A percentile compares a stretch with the other conserved stretches of the same genome.
These are phyloP conservation scores for Alentia gelatinosa DNA, from an alignment of 2,888 invertebrate species.

Conservation along the genomic window DNA sequence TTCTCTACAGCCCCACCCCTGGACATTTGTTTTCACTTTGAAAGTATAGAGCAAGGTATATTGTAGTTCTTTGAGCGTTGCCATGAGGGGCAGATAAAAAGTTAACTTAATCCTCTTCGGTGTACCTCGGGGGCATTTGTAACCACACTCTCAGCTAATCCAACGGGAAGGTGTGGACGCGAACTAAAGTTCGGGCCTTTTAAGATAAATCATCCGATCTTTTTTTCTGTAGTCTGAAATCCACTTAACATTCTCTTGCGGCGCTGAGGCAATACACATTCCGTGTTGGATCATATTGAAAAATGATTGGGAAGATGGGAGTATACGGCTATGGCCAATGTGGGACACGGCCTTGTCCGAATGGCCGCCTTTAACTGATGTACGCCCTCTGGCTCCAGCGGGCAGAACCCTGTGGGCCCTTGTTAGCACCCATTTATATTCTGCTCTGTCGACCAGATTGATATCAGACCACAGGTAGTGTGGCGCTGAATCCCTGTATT, in stretches of 20 bases:
- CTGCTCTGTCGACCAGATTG: neutral
- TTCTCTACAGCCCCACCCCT: too few species aligned
- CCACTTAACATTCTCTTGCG: neutral
- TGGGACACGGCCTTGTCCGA: neutral
- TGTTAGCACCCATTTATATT: conserved; percentile 29
- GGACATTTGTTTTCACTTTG: too few species aligned
- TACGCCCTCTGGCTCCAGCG: neutral
- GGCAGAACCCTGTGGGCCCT: neutral
- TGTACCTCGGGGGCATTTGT: neutral
- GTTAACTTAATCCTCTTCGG: too few species aligned
- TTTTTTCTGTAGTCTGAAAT: neutral
- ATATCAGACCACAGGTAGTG: neutral
- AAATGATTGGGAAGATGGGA: neutral
- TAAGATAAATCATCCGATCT: neutral
- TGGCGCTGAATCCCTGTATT: conserved; percentile 27
- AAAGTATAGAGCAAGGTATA: too few species aligned
- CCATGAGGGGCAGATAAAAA: too few species aligned
- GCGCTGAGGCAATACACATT: neutral
- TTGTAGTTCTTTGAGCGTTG: too few species aligned
- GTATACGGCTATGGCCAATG: neutral
- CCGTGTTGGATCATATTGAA: neutral
- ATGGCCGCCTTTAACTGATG: neutral
- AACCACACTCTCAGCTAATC: neutral
- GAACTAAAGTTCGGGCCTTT: neutral
- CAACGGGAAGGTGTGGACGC: neutral